Evolutionary conservation across 2,888 invertebrate genomes (phyloP).

Genomic region (Apodemia mormo): DNA sequence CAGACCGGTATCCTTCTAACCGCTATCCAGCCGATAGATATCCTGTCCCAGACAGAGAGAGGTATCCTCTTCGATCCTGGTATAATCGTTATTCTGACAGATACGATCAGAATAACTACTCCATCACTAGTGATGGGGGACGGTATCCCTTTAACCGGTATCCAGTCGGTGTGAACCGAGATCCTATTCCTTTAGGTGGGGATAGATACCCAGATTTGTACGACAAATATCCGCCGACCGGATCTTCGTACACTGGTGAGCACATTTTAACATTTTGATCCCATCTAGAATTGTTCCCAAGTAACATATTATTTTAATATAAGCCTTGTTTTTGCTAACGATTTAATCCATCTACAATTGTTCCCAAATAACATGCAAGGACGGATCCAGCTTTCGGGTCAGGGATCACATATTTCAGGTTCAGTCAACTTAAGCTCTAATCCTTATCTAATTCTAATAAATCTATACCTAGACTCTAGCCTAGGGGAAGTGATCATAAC

Average conservation of each 20-base stretch:
- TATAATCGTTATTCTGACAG: slow-evolving; percentile 73
- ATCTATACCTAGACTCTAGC: too few species aligned
- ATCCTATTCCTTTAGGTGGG: slow-evolving; percentile 75
- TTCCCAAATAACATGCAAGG: neutral
- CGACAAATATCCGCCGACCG: slow-evolving; percentile 82
- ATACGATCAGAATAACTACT: slow-evolving; percentile 71
- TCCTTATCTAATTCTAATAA: too few species aligned
- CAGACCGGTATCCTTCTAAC: slow-evolving; percentile 59
- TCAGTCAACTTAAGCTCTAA: too few species aligned
- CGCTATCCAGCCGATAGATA: slow-evolving; percentile 48
- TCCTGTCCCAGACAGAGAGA: slow-evolving; percentile 67
- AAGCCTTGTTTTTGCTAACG: too few species aligned
- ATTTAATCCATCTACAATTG: neutral
- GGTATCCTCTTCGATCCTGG: slow-evolving; percentile 53
- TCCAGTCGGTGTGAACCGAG: slow-evolving; percentile 74
- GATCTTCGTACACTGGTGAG: slow-evolving; percentile 78
- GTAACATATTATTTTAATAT: neutral
- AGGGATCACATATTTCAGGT: too few species aligned
- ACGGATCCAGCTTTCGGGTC: too few species aligned
- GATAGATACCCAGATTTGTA: slow-evolving; percentile 76
- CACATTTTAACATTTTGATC: slow-evolving; percentile 36
- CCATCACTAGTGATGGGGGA: slow-evolving; percentile 61
- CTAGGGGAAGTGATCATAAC: too few species aligned
- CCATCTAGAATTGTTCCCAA: neutral
- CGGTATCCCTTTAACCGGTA: slow-evolving; percentile 73